Percentiles rank a stretch among this genome's conserved stretches.
Evolutionary conservation across 2,888 invertebrate species (phyloP).

Genomic region (Agriopis leucophaearia): DNA sequence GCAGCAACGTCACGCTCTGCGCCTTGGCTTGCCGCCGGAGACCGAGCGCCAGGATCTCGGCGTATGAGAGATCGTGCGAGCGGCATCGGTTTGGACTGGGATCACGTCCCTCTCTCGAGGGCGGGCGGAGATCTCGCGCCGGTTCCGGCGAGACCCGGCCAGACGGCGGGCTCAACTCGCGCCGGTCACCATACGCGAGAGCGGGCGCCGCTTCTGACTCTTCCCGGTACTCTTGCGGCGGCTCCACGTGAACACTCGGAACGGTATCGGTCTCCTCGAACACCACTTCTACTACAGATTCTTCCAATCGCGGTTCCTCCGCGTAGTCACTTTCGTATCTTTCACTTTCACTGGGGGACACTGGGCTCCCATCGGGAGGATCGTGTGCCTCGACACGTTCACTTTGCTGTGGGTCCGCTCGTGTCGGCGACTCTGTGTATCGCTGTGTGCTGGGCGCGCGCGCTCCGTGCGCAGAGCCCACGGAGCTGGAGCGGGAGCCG

Average conservation of each 20-base stretch:
- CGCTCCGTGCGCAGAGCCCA: constrained; percentile 58
- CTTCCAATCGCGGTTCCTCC: constrained; percentile 33
- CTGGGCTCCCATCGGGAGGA: constrained; percentile 59
- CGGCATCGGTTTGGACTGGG: constrained; percentile 64
- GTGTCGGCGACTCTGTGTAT: constrained; percentile 38
- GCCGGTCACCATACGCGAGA: constrained; percentile 5
- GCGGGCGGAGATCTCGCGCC: constrained; percentile 47
- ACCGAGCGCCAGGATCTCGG: constrained; percentile 90
- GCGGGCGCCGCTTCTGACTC: constrained; percentile 45
- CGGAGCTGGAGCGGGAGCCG: constrained; percentile 73
- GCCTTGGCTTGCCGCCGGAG: constrained; percentile 73
- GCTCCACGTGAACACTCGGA: constrained; percentile 49
- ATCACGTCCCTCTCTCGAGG: constrained; percentile 58
- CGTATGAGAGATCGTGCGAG: constrained; percentile 90
- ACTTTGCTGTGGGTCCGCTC: not conserved
- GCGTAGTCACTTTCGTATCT: constrained; percentile 58
- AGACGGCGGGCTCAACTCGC: not conserved
- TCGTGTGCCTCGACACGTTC: constrained; percentile 7
- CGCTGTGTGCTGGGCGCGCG: constrained; percentile 47
- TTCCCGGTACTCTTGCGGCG: constrained; percentile 52
- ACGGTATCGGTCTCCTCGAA: constrained; percentile 29
- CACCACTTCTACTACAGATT: constrained; percentile 38
- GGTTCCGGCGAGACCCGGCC: constrained; percentile 26
- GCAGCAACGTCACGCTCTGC: constrained; percentile 63
- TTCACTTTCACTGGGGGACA: constrained; percentile 76